Evolutionary conservation across 2,113 vertebrate species (phyloP).

Genomic region (Psilopogon haemacephalus): DNA sequence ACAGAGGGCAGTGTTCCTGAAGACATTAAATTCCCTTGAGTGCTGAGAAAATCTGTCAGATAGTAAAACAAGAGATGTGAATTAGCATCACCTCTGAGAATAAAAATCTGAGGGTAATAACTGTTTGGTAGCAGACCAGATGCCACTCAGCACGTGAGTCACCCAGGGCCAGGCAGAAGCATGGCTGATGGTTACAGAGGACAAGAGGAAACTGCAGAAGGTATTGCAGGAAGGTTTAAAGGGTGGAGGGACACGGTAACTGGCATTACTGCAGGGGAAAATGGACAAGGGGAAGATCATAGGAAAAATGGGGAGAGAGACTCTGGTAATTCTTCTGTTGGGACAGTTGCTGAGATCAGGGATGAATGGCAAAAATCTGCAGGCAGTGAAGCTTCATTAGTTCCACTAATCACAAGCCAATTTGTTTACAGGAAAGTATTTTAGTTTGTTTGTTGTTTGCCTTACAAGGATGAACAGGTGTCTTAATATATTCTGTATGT

Average conservation of each 20-base stretch:
- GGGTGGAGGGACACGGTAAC: not conserved
- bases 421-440: slow-evolving; percentile 31
- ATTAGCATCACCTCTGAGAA: not conserved
- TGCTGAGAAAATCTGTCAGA: not conserved
- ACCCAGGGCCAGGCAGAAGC: not conserved
- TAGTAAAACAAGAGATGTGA: not conserved
- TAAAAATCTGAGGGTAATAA: not conserved
- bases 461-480: slow-evolving; percentile 45
- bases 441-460: slow-evolving; percentile 24
- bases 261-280: not conserved
- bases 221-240: not conserved
- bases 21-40: not conserved
- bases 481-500: slow-evolving; percentile 18
- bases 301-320: not conserved
- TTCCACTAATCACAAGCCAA: slow-evolving; percentile 33
- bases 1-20: not conserved
- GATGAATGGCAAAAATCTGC: not conserved
- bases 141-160: not conserved
- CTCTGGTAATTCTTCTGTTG: not conserved
- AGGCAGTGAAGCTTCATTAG: slow-evolving; percentile 30
- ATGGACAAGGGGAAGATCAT: not conserved
- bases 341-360: not conserved
- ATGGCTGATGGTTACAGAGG: not conserved
- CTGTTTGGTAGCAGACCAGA: not conserved
- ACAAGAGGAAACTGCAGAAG: not conserved